A percentile compares a stretch with the other conserved stretches of the same genome.
Conservation (phyloP, 2,888 invertebrate species). For the Oxycera nigricornis region DNA sequence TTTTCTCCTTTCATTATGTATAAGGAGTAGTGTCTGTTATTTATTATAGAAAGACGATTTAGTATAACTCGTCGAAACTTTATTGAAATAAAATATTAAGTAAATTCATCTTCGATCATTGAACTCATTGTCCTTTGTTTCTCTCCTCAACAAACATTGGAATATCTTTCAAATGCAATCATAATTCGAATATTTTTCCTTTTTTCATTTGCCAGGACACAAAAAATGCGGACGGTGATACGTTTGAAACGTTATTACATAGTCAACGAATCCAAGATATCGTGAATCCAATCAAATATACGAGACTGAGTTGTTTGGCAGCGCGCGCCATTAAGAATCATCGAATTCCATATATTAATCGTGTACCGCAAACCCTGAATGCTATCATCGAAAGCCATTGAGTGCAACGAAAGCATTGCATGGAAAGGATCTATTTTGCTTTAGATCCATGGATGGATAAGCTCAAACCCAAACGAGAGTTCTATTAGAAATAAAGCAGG, state of each 20-base stretch:
- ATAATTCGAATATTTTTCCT: not conserved
- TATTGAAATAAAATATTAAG: too few relatives aligned
- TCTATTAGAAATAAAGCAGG: too few relatives aligned
- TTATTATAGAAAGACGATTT: too few relatives aligned
- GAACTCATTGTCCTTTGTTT: too few relatives aligned
- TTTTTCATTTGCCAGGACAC: conserved; percentile 61
- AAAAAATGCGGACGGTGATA: conserved; percentile 77
- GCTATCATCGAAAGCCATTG: conserved; percentile 61
- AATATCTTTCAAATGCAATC: not conserved
- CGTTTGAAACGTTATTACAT: conserved; percentile 74
- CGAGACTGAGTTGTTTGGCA: conserved; percentile 84
- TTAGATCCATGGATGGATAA: not conserved
- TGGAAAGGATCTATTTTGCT: not conserved
- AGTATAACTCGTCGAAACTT: too few relatives aligned
- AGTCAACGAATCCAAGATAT: conserved; percentile 70
- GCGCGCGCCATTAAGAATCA: conserved; percentile 80
- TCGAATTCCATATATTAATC: conserved; percentile 69
- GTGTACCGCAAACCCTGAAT: conserved; percentile 66
- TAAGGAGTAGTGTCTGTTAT: too few relatives aligned
- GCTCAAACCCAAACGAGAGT: not conserved
- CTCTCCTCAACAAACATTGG: too few relatives aligned
- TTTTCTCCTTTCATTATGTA: too few relatives aligned
- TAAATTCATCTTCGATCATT: too few relatives aligned
- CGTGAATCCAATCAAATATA: conserved; percentile 79
- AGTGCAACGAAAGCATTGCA: conserved; percentile 5